Percentiles rank a stretch among this genome's conserved stretches.
These are phyloP conservation scores for Callorhinus ursinus DNA, from an alignment of 2,113 vertebrate species.

Conservation along the genomic window DNA sequence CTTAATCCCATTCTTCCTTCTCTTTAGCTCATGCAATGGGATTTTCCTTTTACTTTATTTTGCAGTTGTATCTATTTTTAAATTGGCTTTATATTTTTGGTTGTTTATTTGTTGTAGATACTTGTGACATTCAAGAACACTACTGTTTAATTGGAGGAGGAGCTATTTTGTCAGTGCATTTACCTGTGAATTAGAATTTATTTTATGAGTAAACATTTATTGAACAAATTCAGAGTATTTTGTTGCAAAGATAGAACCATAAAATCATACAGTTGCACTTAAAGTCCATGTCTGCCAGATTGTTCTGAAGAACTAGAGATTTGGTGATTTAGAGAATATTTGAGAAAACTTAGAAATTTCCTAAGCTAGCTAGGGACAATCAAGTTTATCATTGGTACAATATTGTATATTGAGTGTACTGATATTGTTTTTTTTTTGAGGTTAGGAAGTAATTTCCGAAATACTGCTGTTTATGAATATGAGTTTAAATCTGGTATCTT, in stretches of 20 bases:
- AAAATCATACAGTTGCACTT: neutral
- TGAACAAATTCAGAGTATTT: neutral
- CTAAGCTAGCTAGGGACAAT: neutral
- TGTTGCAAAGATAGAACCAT: neutral
- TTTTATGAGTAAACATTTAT: conserved; percentile 17
- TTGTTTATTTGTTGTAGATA: neutral
- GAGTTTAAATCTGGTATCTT: neutral
- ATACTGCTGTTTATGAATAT: neutral
- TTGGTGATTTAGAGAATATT: conserved; percentile 11
- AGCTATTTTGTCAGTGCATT: neutral
- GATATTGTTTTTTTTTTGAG: neutral
- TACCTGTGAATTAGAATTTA: conserved; percentile 19
- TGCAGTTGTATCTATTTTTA: neutral
- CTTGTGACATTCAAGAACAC: neutral
- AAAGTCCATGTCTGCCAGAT: neutral
- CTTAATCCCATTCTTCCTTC: neutral
- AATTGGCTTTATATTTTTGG: conserved; percentile 15
- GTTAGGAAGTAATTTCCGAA: conserved; percentile 32
- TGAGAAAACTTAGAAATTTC: neutral
- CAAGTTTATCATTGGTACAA: neutral
- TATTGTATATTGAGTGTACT: neutral
- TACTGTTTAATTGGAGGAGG: neutral
- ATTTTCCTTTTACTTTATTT: neutral
- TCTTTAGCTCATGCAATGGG: neutral
- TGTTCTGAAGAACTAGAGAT: neutral